phyloP scores from a whole-genome alignment of 2,888 invertebrate species.

The Ennomos erosarius region DNA sequence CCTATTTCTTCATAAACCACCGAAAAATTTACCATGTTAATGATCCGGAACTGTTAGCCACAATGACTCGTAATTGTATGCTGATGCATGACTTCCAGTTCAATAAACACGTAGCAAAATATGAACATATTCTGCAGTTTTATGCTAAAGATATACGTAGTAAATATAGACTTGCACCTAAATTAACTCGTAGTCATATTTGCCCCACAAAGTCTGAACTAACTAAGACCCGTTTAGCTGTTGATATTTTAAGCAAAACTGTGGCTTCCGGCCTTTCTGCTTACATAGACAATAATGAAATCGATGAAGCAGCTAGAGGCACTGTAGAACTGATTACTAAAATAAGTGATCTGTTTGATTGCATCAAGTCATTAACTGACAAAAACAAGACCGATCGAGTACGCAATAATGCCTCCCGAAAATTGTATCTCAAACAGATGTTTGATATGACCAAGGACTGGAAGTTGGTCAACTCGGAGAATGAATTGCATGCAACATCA shows the following conservation, averaged over 20 bases:
- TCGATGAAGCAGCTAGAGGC: constrained; percentile 6
- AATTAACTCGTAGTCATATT: constrained; percentile 17
- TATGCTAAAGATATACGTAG: constrained; percentile 10
- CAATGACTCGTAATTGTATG: constrained; percentile 1
- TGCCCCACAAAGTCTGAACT: constrained; percentile 5
- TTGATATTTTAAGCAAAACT: constrained; percentile 13
- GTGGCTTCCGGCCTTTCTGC: constrained; percentile 20
- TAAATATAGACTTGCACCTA: constrained; percentile 17
- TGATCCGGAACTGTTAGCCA: constrained; percentile 8
- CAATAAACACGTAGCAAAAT: constrained; percentile 8
- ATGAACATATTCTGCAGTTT: constrained; percentile 17
- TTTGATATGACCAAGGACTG: background rate
- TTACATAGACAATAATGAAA: constrained; percentile 14
- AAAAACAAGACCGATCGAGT: background rate
- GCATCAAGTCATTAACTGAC: constrained; percentile 8
- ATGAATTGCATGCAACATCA: background rate
- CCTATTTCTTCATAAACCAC: constrained; percentile 11
- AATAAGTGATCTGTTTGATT: constrained; percentile 5
- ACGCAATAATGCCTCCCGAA: background rate
- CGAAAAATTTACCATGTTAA: constrained; percentile 9
- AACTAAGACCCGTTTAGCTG: background rate
- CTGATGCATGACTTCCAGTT: constrained; percentile 2
- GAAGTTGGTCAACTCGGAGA: background rate
- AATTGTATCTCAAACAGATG: constrained; percentile 3
- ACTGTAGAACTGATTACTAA: constrained; percentile 12